Evolutionary conservation across 2,797 vertebrate species (phyloP), one percentile per base, ranked within the genome.

Genomic region (Darevskia nairensis): DNA sequence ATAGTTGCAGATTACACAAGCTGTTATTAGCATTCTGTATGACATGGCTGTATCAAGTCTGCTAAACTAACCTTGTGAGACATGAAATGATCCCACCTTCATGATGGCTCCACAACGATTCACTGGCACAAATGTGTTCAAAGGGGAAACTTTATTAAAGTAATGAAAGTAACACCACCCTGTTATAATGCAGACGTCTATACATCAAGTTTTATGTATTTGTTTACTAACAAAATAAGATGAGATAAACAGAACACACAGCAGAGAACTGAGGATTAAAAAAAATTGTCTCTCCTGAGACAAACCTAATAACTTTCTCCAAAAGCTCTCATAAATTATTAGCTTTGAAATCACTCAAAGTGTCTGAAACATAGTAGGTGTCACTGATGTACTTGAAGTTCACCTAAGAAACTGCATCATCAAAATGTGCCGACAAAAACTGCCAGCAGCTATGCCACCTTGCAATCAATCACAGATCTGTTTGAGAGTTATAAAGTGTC

Each of bases 271-370:
- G 55, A 86, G 80, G 89, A 94, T 94, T 90, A 92, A 95, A 87
- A 92, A 89, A 80, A 93, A 94, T 35, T 35, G 11, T 90, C 90
- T 95, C 87, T 96, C 91, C 81, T 91, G 89, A 95, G 94, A 96
- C 86, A 94, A 95, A 96, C 89, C 89, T 94, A 96, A 95, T 96
- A 96, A 96, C 87, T 92, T 90, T 71, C 91, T 96, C 91, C 93
- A 94, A 96, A 96, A 96, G 91, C 91, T 92, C 95, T 96, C 95
- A 96, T 96, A 96, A 97, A 97, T 96, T 96, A 96, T 96, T 96
- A 96, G 92, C 92, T 96, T 95, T 93, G 76, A 95, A 96, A 96
- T 96, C 94, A 94, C 88, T 96, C 96, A 93, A 89, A 82, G 78
- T 91, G 88, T 95, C 95, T 96, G 92, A 92, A 95, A 93, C 75